Evolutionary conservation across 2,888 invertebrate genomes (phyloP).

Genomic region (Thymelicus lineola): DNA sequence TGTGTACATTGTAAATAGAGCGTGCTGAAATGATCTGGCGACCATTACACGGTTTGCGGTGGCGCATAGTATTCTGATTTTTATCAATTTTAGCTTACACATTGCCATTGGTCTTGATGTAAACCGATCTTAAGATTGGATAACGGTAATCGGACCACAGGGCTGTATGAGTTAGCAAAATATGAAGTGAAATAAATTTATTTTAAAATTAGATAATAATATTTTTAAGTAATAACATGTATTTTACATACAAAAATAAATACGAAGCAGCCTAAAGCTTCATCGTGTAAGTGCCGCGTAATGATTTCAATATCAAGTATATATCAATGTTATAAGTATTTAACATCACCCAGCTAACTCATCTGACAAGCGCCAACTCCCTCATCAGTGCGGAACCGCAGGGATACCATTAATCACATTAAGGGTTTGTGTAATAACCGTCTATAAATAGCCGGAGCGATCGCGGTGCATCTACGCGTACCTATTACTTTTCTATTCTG

Average conservation of each 20-base stretch:
- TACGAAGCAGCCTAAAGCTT: no score
- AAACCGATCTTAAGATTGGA: slow-evolving; percentile 64
- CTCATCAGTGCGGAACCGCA: slow-evolving; percentile 21
- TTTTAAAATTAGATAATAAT: no score
- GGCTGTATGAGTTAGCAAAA: slow-evolving; percentile 43
- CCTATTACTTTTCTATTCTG: slow-evolving; percentile 40
- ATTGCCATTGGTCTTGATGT: slow-evolving; percentile 62
- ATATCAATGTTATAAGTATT: no score
- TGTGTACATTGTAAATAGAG: slow-evolving; percentile 59
- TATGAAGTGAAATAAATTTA: no score
- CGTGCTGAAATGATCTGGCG: slow-evolving; percentile 59
- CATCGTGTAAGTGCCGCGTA: background rate
- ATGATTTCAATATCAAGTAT: no score
- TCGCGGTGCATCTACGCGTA: slow-evolving; percentile 20
- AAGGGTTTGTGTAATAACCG: slow-evolving; percentile 34
- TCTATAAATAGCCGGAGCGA: slow-evolving; percentile 33
- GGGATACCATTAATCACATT: slow-evolving; percentile 32
- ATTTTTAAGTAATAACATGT: no score
- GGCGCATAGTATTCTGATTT: slow-evolving; percentile 56
- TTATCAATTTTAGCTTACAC: slow-evolving; percentile 64
- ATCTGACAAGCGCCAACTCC: slow-evolving; percentile 12
- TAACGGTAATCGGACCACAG: slow-evolving; percentile 69
- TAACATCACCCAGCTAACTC: slow-evolving; percentile 3
- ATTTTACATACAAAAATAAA: no score
- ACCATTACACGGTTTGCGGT: slow-evolving; percentile 68